Evolutionary conservation across 2,888 invertebrate genomes (phyloP).

Genomic region (Euplagia quadripunctaria): DNA sequence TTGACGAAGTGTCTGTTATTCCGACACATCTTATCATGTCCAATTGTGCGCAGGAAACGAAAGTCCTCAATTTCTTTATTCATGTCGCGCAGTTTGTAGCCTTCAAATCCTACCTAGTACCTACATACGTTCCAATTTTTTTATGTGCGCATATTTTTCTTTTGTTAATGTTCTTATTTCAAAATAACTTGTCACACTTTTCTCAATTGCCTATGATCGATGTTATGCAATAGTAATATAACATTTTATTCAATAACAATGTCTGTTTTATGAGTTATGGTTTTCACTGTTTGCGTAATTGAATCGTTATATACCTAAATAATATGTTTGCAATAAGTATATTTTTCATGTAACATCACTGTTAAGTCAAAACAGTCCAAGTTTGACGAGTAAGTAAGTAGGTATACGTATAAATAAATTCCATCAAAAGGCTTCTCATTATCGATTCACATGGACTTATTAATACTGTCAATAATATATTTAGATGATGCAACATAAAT

Average conservation of each 20-base stretch:
- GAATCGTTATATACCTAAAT: background rate
- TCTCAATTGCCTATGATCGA: background rate
- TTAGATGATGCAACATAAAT: background rate
- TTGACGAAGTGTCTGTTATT: background rate
- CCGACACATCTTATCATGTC: slow-evolving; percentile 3
- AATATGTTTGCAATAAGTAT: background rate
- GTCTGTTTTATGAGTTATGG: background rate
- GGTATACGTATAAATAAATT: background rate
- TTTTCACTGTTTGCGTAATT: background rate
- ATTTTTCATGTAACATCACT: background rate
- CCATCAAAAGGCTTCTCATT: background rate
- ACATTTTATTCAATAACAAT: slow-evolving; percentile 5
- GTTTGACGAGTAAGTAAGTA: background rate
- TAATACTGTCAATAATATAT: background rate
- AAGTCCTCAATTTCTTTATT: slow-evolving; percentile 1
- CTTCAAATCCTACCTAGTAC: background rate
- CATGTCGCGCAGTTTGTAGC: background rate
- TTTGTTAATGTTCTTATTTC: background rate
- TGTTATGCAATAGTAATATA: slow-evolving; percentile 6
- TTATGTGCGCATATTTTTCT: background rate
- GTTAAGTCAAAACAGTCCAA: background rate
- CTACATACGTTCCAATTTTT: background rate
- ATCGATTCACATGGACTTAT: background rate
- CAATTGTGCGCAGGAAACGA: background rate
- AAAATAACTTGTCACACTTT: background rate